A percentile compares a stretch with the other conserved stretches of the same genome.
These are phyloP conservation scores for Sebastes oblongus DNA, from an alignment of 2,797 vertebrate species.

Conservation along the genomic window DNA sequence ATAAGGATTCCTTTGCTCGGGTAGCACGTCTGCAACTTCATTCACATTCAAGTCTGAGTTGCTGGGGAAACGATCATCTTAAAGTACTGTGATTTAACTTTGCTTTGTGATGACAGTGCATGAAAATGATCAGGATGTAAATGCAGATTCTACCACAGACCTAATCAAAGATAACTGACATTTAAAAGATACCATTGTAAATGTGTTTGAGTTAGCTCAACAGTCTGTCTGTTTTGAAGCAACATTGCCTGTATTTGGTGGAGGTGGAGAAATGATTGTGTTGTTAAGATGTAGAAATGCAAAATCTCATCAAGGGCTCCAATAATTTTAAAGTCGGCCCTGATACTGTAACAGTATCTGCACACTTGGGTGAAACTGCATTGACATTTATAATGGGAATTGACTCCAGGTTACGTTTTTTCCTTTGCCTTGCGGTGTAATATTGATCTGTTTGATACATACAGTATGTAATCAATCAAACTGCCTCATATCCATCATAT, in stretches of 20 bases:
- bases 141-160: background rate
- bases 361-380: background rate
- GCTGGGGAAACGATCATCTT: background rate
- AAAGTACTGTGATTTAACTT: background rate
- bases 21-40: background rate
- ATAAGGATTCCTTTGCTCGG: background rate
- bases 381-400: background rate
- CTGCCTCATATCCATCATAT: constrained; percentile 12
- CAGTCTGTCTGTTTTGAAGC: too few relatives aligned
- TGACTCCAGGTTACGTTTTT: background rate
- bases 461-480: constrained; percentile 9
- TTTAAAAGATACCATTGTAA: background rate
- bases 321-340: background rate
- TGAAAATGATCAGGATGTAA: background rate
- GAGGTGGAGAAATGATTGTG: background rate
- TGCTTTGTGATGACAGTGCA: background rate
- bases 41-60: background rate
- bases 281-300: background rate
- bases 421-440: background rate
- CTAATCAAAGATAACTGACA: background rate
- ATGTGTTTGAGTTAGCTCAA: background rate
- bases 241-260: background rate
- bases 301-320: background rate
- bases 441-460: constrained; percentile 7
- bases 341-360: background rate